Base-by-base conservation (phyloP, 2,888 invertebrate species). In the Xestia sexstrigata region DNA sequence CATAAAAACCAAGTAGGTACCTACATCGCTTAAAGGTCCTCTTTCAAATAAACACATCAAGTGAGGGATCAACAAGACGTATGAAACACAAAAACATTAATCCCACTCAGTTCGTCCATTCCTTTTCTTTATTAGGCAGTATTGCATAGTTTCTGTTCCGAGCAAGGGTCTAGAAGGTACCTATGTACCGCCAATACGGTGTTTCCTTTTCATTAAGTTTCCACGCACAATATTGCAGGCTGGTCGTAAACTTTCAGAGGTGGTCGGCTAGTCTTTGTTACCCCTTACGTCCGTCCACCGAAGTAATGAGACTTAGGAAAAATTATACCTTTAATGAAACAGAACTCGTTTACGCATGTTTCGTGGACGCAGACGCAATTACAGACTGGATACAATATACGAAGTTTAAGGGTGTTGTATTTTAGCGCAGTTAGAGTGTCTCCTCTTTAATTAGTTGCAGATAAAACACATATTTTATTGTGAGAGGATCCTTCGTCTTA, bases 201-300 rank as follows among this genome's bases (percentile, higher is more conserved):
- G 92, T 94, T 95, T 94, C 93, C 93, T 93, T 95, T 95, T 95
- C 94, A 96, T 96, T 95, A 95, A 95, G 94, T 93, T 93, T 92
- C 93, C 92, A 95, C 95, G 95, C 94, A 94, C 95, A 95, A 95
- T 95, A 95, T 95, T 95, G 94, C 92, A 90, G 91, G 90, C 88
- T 88, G 91, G 89, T 94, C 95, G 93, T 96, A 96, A 95, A 95
- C 92, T 93, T 90, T 90, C 92, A 87, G 89, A 93, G 92, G 93
- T 92, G 92, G 90, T 91, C 90, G 89, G 89, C 91, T 86, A 90
- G 89, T 91, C 91, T 89, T 89, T 87, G 88, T 89, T 91, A 87
- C 90, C 88, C 88, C 89, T 87, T 90, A 85, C 89, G 84, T 87
- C 87, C 88, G 78, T 86, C 87, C 88, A 83, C 86, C 90, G 85